Conservation (phyloP, 1,140 invertebrate species). For the Drosophila melanica region DNA sequence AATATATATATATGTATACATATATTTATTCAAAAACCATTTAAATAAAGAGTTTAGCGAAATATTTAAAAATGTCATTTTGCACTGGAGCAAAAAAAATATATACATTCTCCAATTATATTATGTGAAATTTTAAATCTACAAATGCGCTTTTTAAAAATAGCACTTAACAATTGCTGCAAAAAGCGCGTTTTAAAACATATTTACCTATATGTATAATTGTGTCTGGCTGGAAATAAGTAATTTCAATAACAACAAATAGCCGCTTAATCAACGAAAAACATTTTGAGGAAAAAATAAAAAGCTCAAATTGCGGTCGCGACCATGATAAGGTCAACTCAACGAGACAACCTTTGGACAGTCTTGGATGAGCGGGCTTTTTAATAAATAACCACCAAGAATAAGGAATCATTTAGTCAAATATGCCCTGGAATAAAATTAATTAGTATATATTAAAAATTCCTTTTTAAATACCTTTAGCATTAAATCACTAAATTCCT, state of each 20-base stretch:
- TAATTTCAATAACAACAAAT: constrained; percentile 20
- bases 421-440: background rate
- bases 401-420: no score
- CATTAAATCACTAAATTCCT: no score
- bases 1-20: constrained; percentile 22
- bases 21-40: background rate
- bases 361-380: background rate
- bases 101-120: background rate
- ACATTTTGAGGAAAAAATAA: constrained; percentile 15
- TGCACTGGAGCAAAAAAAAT: constrained; percentile 9
- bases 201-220: background rate
- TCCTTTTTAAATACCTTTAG: no score
- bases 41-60: background rate
- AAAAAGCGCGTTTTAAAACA: background rate
- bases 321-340: constrained; percentile 29
- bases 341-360: constrained; percentile 23
- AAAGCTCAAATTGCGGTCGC: constrained; percentile 16
- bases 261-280: constrained; percentile 22
- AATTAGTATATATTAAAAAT: background rate
- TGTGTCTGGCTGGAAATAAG: background rate
- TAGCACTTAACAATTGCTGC: constrained; percentile 15
- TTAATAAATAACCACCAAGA: no score
- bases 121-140: background rate
- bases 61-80: constrained; percentile 14
- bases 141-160: background rate